These are phyloP conservation scores for Desmodus rotundus DNA, from an alignment of 2,113 vertebrate genomes.

Conservation along the genomic window DNA sequence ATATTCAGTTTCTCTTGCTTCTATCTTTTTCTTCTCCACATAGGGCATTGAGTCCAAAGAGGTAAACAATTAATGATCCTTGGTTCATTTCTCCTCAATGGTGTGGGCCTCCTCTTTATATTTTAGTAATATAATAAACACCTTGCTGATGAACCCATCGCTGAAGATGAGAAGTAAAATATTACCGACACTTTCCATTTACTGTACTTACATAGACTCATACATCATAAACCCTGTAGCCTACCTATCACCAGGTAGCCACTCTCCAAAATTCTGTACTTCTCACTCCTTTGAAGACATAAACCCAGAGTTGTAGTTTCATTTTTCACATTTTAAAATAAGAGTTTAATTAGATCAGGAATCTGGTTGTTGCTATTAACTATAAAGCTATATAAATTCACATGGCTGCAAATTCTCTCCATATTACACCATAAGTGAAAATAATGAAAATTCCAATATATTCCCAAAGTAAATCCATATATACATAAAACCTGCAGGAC, in stretches of 20 bases:
- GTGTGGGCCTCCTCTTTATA: background rate
- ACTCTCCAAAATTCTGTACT: background rate
- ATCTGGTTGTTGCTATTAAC: background rate
- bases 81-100: background rate
- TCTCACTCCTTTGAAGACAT: background rate
- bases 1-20: background rate
- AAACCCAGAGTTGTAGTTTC: background rate
- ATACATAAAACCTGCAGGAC: background rate
- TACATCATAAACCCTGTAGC: background rate
- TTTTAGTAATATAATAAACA: background rate
- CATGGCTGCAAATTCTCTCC: background rate
- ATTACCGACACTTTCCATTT: background rate
- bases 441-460: conserved; percentile 26
- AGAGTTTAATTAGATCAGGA: background rate
- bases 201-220: background rate
- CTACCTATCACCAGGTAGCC: background rate
- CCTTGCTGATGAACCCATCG: background rate
- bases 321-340: background rate
- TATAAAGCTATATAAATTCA: background rate
- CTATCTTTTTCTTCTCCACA: background rate
- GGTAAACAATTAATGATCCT: background rate
- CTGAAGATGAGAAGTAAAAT: background rate
- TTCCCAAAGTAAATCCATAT: background rate
- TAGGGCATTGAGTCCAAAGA: background rate
- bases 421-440: background rate